Conservation (phyloP, 2,797 vertebrate genomes). For the Hydrolagus colliei region DNA sequence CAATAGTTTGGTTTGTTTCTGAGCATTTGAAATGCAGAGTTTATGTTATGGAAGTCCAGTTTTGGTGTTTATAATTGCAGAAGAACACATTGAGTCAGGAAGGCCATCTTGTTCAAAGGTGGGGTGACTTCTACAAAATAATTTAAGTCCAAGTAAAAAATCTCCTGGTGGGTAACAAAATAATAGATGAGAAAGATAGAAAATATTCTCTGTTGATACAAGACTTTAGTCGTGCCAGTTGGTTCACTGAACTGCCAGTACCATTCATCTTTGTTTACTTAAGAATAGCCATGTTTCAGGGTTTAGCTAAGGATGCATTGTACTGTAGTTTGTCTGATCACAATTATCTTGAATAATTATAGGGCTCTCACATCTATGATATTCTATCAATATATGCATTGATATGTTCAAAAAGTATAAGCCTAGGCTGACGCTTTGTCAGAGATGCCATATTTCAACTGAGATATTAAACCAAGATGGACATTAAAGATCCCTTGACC, state of each 20-base stretch:
- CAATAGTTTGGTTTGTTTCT: not conserved
- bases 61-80: not conserved
- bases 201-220: not conserved
- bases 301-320: slow-evolving; percentile 4
- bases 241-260: slow-evolving; percentile 25
- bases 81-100: not conserved
- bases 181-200: not conserved
- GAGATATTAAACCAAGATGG: too few species aligned
- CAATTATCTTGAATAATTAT: not conserved
- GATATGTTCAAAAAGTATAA: not conserved
- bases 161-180: not conserved
- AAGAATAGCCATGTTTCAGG: not conserved
- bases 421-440: too few species aligned
- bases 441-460: too few species aligned
- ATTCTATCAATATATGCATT: not conserved
- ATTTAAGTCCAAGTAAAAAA: not conserved
- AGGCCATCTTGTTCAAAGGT: too few species aligned
- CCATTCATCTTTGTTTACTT: slow-evolving; percentile 25
- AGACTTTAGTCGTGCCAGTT: not conserved
- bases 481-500: too few species aligned
- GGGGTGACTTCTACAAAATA: not conserved
- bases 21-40: not conserved
- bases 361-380: not conserved
- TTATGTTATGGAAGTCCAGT: not conserved
- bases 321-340: not conserved